A percentile compares a stretch with the other conserved stretches of the same genome.
Conservation (phyloP, 1,140 invertebrate genomes). For the Drosophila equinoxialis region DNA sequence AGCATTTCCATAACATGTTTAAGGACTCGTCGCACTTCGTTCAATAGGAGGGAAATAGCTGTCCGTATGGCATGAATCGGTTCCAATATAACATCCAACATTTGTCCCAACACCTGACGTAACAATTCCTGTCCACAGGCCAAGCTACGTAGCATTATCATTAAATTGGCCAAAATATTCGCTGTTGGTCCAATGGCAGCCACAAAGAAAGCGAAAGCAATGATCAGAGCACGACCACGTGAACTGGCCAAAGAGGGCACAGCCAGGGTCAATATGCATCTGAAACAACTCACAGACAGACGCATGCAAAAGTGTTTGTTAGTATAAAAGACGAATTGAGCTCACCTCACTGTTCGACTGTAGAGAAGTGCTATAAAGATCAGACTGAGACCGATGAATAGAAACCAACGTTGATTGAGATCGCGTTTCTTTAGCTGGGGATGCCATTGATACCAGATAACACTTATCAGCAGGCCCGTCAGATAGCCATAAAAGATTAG, state of each 20-base stretch:
- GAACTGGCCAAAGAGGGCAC: conserved; percentile 91
- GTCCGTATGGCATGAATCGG: conserved; percentile 87
- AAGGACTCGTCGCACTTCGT: conserved; percentile 85
- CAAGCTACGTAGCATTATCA: conserved; percentile 89
- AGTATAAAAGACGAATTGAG: too few relatives aligned
- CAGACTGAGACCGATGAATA: conserved; percentile 15
- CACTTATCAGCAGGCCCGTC: conserved; percentile 17
- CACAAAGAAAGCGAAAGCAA: conserved; percentile 90
- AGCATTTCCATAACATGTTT: conserved; percentile 85
- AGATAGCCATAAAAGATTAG: conserved; percentile 41
- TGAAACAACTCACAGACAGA: background rate
- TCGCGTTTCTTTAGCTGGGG: conserved; percentile 19
- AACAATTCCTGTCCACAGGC: conserved; percentile 91
- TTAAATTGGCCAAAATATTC: conserved; percentile 90
- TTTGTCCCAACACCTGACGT: conserved; percentile 86
- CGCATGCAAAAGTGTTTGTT: too few relatives aligned
- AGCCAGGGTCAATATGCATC: conserved; percentile 88
- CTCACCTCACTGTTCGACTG: conserved; percentile 38
- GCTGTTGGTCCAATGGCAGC: conserved; percentile 90
- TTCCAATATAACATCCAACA: conserved; percentile 87
- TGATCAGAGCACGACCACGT: conserved; percentile 89
- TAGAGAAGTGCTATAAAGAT: conserved; percentile 31
- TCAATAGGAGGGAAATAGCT: conserved; percentile 85
- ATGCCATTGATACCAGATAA: conserved; percentile 51
- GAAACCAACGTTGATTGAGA: conserved; percentile 25